A percentile compares a stretch with the other conserved stretches of the same genome.
These are phyloP conservation scores for Scomber japonicus DNA, from an alignment of 2,113 vertebrate species.

Conservation along the genomic window DNA sequence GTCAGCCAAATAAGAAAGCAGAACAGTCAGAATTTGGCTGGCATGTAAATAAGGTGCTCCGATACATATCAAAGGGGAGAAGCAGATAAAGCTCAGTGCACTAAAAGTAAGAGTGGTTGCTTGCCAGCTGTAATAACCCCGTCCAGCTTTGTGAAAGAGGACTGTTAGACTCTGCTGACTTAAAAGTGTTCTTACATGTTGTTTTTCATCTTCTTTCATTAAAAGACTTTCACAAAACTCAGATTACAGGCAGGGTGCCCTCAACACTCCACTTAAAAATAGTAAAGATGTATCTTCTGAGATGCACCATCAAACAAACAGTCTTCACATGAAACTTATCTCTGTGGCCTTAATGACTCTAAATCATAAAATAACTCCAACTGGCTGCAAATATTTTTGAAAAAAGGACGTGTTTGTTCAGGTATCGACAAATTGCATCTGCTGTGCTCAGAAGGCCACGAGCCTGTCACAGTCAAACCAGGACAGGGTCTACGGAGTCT, in stretches of 20 bases:
- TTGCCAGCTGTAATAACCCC: conserved; percentile 12
- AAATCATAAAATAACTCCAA: not conserved
- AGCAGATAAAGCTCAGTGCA: not conserved
- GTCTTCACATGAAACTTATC: not conserved
- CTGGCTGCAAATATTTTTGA: not conserved
- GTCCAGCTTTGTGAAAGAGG: not conserved
- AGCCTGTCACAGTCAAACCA: conserved; percentile 1
- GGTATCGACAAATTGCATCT: conserved; percentile 4
- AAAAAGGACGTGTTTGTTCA: not conserved
- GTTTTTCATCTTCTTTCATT: not conserved
- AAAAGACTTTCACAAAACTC: too few relatives aligned
- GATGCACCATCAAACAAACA: not conserved
- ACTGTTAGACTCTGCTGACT: not conserved
- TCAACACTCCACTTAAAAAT: not conserved
- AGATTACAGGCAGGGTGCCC: not conserved
- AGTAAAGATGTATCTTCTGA: not conserved
- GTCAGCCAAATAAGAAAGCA: conserved; percentile 15
- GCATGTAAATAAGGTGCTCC: not conserved
- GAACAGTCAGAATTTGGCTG: not conserved
- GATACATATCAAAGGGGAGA: conserved; percentile 5
- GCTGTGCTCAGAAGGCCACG: not conserved
- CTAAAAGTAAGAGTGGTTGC: conserved; percentile 1
- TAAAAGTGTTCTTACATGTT: not conserved
- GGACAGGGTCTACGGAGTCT: conserved; percentile 15
- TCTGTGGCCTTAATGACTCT: not conserved